phyloP scores from a whole-genome alignment of 2,113 vertebrate species.

The Brienomyrus brachyistius region DNA sequence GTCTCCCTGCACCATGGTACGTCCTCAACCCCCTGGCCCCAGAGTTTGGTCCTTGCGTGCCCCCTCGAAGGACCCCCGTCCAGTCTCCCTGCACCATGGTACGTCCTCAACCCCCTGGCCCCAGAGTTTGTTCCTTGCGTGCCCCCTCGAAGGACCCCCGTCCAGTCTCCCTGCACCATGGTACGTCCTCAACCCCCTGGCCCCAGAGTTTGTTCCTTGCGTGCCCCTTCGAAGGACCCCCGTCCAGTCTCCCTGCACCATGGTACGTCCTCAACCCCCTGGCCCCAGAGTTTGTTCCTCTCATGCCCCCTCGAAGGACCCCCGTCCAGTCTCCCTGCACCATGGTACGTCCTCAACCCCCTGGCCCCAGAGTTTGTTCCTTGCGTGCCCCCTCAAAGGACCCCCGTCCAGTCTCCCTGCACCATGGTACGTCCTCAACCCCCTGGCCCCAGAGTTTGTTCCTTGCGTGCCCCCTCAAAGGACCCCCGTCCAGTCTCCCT shows the following conservation, averaged over 20 bases:
- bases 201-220: background rate
- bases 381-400: background rate
- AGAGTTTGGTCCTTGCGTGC: background rate
- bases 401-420: no score
- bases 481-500: background rate
- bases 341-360: background rate
- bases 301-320: background rate
- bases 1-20: background rate
- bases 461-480: background rate
- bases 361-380: background rate
- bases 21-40: background rate
- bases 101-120: background rate
- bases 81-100: background rate
- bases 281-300: background rate
- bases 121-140: background rate
- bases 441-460: background rate
- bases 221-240: no score
- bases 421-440: background rate
- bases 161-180: background rate
- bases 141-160: background rate
- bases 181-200: background rate
- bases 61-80: no score
- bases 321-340: background rate
- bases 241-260: background rate
- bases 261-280: background rate